Conservation (phyloP, 1,140 invertebrate genomes). For the Plutomurus gul region DNA sequence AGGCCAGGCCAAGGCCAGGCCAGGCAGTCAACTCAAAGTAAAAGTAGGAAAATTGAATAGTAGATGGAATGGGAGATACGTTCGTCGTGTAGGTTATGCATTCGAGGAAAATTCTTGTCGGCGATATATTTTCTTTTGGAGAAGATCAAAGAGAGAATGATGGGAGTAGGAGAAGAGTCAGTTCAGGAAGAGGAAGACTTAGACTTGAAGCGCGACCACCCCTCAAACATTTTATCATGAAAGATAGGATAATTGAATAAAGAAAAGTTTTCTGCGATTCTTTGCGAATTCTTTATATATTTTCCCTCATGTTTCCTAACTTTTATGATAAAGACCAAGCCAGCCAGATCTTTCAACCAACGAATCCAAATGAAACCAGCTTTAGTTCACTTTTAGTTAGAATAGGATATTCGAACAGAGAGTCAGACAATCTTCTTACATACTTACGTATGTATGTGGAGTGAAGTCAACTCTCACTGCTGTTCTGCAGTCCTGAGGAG, state of each 20-base stretch:
- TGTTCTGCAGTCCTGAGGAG: background rate
- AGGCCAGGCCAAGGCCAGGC: background rate
- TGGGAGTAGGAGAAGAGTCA: conserved; percentile 18
- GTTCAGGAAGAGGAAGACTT: conserved; percentile 27
- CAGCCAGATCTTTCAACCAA: background rate
- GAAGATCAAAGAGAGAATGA: conserved; percentile 40
- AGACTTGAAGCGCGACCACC: conserved; percentile 15
- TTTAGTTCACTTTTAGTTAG: background rate
- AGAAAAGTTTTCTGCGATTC: conserved; percentile 53
- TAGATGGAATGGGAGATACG: conserved; percentile 40
- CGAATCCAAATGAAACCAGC: background rate
- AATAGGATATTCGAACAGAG: background rate
- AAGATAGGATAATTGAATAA: conserved; percentile 54
- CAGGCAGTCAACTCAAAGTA: background rate
- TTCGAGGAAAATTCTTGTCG: conserved; percentile 37
- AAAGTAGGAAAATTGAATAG: conserved; percentile 44
- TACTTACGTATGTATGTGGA: background rate
- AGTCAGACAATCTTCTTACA: background rate
- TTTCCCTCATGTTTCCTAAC: conserved; percentile 42
- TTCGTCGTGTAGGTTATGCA: conserved; percentile 9
- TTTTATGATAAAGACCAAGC: conserved; percentile 47
- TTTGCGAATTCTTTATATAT: conserved; percentile 51
- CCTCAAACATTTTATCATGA: conserved; percentile 53
- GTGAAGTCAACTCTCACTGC: background rate
- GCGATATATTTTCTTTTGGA: conserved; percentile 39